Evolutionary conservation across 2,113 vertebrate genomes (phyloP).

Genomic region (Oplegnathus fasciatus): DNA sequence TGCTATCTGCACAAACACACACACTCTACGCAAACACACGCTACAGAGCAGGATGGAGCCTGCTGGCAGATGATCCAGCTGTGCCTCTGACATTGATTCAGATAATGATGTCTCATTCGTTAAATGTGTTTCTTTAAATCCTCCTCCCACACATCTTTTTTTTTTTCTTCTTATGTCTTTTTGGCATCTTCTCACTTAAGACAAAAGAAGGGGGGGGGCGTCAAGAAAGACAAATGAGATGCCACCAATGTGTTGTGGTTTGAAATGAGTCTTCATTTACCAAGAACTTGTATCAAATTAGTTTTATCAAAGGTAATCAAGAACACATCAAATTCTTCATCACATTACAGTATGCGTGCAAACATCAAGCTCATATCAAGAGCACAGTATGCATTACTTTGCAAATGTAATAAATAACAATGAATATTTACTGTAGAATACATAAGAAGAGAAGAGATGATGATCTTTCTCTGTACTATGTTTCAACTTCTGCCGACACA

Average conservation of each 20-base stretch:
- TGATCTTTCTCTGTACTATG: too few relatives aligned
- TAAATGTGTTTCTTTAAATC: conserved; percentile 34
- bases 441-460: too few relatives aligned
- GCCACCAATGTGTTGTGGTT: conserved; percentile 11
- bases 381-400: too few relatives aligned
- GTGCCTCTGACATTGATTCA: conserved; percentile 29
- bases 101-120: conserved; percentile 27
- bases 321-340: too few relatives aligned
- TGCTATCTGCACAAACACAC: conserved; percentile 9
- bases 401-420: too few relatives aligned
- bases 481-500: too few relatives aligned
- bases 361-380: too few relatives aligned
- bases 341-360: too few relatives aligned
- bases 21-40: neutral
- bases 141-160: neutral
- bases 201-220: neutral
- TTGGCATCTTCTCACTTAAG: conserved; percentile 11
- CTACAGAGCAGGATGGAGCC: neutral
- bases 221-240: conserved; percentile 1
- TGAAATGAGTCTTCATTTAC: neutral
- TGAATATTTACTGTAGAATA: too few relatives aligned
- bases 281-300: neutral
- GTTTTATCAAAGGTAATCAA: neutral
- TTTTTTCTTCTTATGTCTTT: neutral
- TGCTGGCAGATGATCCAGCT: conserved; percentile 15